phyloP scores from a whole-genome alignment of 2,113 vertebrate species.

The Mirounga angustirostris region DNA sequence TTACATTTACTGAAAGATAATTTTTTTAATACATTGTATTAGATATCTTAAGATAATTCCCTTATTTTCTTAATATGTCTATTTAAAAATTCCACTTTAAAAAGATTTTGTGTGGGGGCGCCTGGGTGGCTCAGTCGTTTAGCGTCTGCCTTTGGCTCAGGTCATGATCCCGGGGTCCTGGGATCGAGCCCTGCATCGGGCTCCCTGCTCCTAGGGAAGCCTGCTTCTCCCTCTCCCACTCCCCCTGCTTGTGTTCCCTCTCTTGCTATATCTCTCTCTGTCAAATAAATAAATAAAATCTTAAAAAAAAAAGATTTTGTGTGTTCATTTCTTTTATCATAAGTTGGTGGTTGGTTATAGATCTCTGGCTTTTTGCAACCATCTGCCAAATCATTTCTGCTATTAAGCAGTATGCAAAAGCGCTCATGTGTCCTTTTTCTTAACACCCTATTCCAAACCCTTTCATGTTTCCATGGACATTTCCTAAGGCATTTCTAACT shows the following conservation, averaged over 20 bases:
- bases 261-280: too few species aligned
- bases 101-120: background rate
- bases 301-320: background rate
- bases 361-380: constrained; percentile 25
- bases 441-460: background rate
- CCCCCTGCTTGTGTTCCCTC: too few species aligned
- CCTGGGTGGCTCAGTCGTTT: too few species aligned
- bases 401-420: constrained; percentile 26
- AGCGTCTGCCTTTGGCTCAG: too few species aligned
- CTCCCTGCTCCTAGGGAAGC: too few species aligned
- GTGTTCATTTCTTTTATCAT: constrained; percentile 43
- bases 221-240: too few species aligned
- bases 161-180: too few species aligned
- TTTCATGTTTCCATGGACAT: constrained; percentile 8
- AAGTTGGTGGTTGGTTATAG: background rate
- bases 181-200: too few species aligned
- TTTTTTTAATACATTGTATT: background rate
- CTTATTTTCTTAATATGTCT: background rate
- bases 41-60: constrained; percentile 4
- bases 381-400: constrained; percentile 25
- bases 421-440: background rate
- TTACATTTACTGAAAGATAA: constrained; percentile 42
- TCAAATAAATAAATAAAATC: too few species aligned
- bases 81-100: constrained; percentile 34
- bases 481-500: constrained; percentile 45